Base-by-base conservation (phyloP, 2,797 vertebrate genomes). In the Hypotaenidia okinawae region DNA sequence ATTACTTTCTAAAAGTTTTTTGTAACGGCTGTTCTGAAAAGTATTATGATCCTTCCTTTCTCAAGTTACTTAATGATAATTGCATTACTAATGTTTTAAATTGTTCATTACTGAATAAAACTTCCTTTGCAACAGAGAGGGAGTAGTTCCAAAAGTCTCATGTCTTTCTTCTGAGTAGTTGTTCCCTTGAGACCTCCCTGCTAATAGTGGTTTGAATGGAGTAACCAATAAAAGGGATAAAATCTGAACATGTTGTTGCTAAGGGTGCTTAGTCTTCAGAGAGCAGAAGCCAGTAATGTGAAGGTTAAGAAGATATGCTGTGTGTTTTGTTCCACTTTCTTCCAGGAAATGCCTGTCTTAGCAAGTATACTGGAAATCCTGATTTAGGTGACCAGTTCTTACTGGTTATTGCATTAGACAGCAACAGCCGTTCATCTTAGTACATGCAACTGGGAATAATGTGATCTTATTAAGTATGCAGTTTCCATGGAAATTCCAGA, bases 401-500 rank as follows among this genome's bases (percentile, higher is more conserved):
- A 86, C 54, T 85, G 57, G 27, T 69, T 94, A 59, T 86, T 87
- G 25, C 86, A 66, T 52, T 51, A 94, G 32, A 87, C 24, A 87
- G 45, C 22, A 94, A 49, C n/a, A 77, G 39, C 28, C 87, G 30
- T 63, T 79, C 89, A 70, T 94, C 51, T 61, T 92, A 89, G 78
- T 74, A 47, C 27, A 81, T 55, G 62, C 41, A 55, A 49, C 75
- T 82, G 76, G 64, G 74, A 94, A 89, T 93, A 93, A 90, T 54
- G 74, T 90, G 58, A 74, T 79, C 72, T 62, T 81, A 80, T 89
- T 87, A 89, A 75, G 17, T 78, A 81, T 68, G 30, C 32, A 84
- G 83, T 97, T 97, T 47, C 84, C 84, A 97, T 87, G 89, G 93
- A 92, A 96, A 96, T 97, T 90, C 35, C 45, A 90, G 77, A 79